A percentile compares a stretch with the other conserved stretches of the same genome.
These are phyloP conservation scores for Drosophila pegasa DNA, from an alignment of 2,888 invertebrate species.

Conservation along the genomic window DNA sequence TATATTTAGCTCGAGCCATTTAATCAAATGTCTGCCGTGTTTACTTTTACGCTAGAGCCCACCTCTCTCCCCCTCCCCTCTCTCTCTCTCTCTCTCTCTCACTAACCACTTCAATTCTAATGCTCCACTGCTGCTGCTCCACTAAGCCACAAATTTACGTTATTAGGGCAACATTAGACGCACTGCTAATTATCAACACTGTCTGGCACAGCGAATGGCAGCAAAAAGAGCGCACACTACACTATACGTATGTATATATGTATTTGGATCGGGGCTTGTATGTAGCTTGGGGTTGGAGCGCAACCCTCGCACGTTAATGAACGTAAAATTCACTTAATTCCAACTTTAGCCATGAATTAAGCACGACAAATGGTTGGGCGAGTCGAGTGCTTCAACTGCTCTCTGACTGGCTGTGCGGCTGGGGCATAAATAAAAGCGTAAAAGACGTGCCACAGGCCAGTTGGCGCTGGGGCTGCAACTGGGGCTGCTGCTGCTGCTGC, in stretches of 20 bases:
- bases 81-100: too few relatives aligned
- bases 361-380: slow-evolving; percentile 71
- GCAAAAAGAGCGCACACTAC: slow-evolving; percentile 18
- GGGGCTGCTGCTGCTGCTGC: neutral
- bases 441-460: slow-evolving; percentile 64
- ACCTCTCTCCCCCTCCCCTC: neutral
- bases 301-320: slow-evolving; percentile 82
- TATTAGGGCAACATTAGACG: slow-evolving; percentile 77
- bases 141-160: slow-evolving; percentile 72
- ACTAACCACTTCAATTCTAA: slow-evolving; percentile 14
- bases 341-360: slow-evolving; percentile 84
- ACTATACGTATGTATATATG: neutral
- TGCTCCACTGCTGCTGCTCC: slow-evolving; percentile 9
- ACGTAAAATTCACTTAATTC: slow-evolving; percentile 84
- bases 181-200: slow-evolving; percentile 77
- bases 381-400: slow-evolving; percentile 24
- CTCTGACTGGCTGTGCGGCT: slow-evolving; percentile 20
- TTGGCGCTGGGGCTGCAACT: neutral
- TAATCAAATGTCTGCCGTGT: slow-evolving; percentile 2
- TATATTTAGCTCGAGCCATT: neutral
- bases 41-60: slow-evolving; percentile 3
- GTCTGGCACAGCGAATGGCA: slow-evolving; percentile 37
- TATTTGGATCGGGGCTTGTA: neutral
- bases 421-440: slow-evolving; percentile 69
- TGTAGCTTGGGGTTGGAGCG: slow-evolving; percentile 30